Evolutionary conservation across 2,888 invertebrate genomes (phyloP).

Genomic region (Venustoraphidia nigricollis): DNA sequence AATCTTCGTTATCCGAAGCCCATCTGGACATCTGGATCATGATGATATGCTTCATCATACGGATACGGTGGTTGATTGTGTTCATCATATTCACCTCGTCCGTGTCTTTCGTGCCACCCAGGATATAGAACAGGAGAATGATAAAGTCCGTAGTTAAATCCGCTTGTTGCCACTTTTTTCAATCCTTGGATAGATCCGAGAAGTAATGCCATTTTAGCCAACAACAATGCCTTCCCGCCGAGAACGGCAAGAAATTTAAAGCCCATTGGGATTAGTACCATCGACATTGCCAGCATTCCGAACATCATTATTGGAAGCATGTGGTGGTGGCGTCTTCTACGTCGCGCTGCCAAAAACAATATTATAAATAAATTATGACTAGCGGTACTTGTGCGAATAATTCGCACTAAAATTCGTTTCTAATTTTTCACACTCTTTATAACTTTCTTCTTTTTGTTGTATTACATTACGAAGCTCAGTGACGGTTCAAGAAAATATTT

Average conservation of each 20-base stretch:
- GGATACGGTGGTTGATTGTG: constrained; percentile 20
- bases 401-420: too few relatives aligned
- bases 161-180: constrained; percentile 60
- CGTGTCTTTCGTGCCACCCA: constrained; percentile 24
- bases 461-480: too few relatives aligned
- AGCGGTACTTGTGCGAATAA: too few relatives aligned
- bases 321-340: constrained; percentile 44
- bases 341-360: constrained; percentile 21
- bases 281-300: constrained; percentile 58
- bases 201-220: constrained; percentile 69
- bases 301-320: constrained; percentile 69
- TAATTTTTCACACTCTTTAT: too few relatives aligned
- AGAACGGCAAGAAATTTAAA: constrained; percentile 72
- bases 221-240: constrained; percentile 62
- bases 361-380: too few relatives aligned
- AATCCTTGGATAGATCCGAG: constrained; percentile 66
- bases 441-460: too few relatives aligned
- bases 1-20: too few relatives aligned
- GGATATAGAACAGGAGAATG: constrained; percentile 32
- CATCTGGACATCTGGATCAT: too few relatives aligned
- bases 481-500: too few relatives aligned
- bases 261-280: constrained; percentile 65
- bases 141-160: constrained; percentile 62
- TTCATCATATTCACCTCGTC: constrained; percentile 21
- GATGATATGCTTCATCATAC: too few relatives aligned